phyloP scores from a whole-genome alignment of 2,113 vertebrate species.

The Collichthys lucidus region DNA sequence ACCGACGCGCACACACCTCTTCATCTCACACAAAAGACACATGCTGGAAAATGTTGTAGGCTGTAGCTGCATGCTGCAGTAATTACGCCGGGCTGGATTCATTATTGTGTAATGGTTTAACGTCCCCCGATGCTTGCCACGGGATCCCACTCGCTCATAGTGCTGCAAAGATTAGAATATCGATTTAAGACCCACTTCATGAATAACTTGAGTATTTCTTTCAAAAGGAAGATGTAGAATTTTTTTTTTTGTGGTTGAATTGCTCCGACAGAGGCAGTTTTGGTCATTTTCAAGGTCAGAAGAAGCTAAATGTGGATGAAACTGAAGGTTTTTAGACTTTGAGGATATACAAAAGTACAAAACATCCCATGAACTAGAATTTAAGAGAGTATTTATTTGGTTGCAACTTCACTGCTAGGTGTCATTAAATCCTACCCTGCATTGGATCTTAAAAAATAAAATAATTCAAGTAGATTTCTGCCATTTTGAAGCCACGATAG shows the following conservation, averaged over 20 bases:
- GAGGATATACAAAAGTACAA: not conserved
- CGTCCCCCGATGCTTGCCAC: constrained; percentile 40
- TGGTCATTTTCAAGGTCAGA: constrained; percentile 10
- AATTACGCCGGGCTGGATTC: constrained; percentile 53
- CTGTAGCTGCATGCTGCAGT: constrained; percentile 47
- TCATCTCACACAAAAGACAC: constrained; percentile 37
- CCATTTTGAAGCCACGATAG: too few species aligned
- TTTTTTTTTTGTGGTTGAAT: not conserved
- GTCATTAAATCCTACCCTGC: too few species aligned
- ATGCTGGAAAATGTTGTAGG: constrained; percentile 32
- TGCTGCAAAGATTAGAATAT: constrained; percentile 23
- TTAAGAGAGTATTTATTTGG: too few species aligned
- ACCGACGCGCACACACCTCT: constrained; percentile 21
- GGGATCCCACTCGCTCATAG: constrained; percentile 25
- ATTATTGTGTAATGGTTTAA: constrained; percentile 56
- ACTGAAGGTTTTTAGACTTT: not conserved
- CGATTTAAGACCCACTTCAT: constrained; percentile 32
- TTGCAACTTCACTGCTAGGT: too few species aligned
- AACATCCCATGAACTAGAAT: too few species aligned
- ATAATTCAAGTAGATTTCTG: too few species aligned
- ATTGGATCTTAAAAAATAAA: too few species aligned
- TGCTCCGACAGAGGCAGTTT: not conserved
- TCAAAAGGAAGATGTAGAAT: not conserved
- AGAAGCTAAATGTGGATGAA: not conserved
- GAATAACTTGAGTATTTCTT: not conserved